Conservation (phyloP, 2,113 vertebrate species). For the Aegithalos caudatus region DNA sequence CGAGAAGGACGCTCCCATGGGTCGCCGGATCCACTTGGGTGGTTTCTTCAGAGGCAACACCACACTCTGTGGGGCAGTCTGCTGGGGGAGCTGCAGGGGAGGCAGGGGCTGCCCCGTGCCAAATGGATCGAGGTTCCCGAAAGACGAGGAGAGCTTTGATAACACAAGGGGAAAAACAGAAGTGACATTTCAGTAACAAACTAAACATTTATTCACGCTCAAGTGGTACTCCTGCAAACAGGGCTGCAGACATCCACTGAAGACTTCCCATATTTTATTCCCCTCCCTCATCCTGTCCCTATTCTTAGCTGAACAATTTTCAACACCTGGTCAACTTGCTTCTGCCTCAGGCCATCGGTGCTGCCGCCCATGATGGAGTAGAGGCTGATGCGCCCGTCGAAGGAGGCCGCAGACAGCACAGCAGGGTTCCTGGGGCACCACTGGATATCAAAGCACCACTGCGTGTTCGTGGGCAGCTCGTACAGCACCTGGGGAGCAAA, state of each 20-base stretch:
- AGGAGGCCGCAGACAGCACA: slow-evolving; percentile 89
- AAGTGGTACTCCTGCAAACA: not conserved
- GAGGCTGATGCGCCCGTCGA: slow-evolving; percentile 87
- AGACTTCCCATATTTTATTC: not conserved
- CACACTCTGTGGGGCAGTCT: slow-evolving; percentile 55
- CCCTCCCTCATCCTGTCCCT: not conserved
- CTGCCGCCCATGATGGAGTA: slow-evolving; percentile 97
- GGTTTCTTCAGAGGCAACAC: slow-evolving; percentile 90
- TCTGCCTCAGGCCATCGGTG: slow-evolving; percentile 79
- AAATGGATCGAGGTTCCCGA: slow-evolving; percentile 93
- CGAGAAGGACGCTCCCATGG: slow-evolving; percentile 90
- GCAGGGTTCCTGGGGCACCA: slow-evolving; percentile 97
- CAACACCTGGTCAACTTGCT: slow-evolving; percentile 82
- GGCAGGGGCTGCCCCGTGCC: slow-evolving; percentile 89
- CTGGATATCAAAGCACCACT: slow-evolving; percentile 98
- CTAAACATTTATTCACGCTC: fast-evolving
- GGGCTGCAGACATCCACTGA: not conserved
- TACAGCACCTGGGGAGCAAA: slow-evolving; percentile 83
- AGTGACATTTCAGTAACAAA: not conserved
- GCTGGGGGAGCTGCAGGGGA: slow-evolving; percentile 87
- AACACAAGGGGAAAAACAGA: not conserved
- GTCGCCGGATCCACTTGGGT: slow-evolving; percentile 91
- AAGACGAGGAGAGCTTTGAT: slow-evolving; percentile 86
- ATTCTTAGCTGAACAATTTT: not conserved
- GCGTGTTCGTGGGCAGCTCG: slow-evolving; percentile 88